These are phyloP conservation scores for Scaptomyza tumidula DNA, from an alignment of 2,888 invertebrate species.

Conservation along the genomic window DNA sequence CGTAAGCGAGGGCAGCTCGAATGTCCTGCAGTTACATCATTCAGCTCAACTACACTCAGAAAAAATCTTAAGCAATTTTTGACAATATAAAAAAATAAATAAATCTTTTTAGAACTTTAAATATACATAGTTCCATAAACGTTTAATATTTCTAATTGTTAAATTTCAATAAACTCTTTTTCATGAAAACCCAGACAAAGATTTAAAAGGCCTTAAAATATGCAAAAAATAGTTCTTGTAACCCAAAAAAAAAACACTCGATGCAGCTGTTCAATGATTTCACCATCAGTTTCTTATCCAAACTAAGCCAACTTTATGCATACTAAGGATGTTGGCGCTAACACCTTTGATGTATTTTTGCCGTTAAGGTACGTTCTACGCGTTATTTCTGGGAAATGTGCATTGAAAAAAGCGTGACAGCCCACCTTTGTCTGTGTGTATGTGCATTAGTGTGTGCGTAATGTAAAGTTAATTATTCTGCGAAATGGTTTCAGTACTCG, in stretches of 20 bases:
- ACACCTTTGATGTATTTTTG: slow-evolving; percentile 7
- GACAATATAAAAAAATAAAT: not conserved
- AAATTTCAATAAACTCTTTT: no score
- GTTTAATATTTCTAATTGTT: no score
- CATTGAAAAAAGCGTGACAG: slow-evolving; percentile 22
- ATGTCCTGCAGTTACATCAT: slow-evolving; percentile 8
- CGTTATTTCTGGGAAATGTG: slow-evolving; percentile 35
- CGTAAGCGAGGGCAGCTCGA: slow-evolving; percentile 14
- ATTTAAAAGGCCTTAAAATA: no score
- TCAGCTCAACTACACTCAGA: not conserved
- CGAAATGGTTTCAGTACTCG: slow-evolving; percentile 63
- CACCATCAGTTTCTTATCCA: not conserved
- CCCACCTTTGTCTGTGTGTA: slow-evolving; percentile 5
- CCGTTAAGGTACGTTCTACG: slow-evolving; percentile 28
- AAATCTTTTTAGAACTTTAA: no score
- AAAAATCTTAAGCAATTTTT: no score
- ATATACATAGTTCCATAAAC: no score
- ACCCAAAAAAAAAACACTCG: no score
- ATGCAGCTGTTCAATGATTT: no score
- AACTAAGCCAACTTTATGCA: slow-evolving; percentile 8
- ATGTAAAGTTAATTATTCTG: slow-evolving; percentile 67
- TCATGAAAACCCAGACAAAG: no score
- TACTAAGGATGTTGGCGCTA: slow-evolving; percentile 24
- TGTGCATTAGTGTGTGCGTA: slow-evolving; percentile 13
- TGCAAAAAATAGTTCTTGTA: no score